A percentile compares a stretch with the other conserved stretches of the same genome.
These are phyloP conservation scores for Halyomorpha halys DNA, from an alignment of 1,140 invertebrate species.

Conservation along the genomic window DNA sequence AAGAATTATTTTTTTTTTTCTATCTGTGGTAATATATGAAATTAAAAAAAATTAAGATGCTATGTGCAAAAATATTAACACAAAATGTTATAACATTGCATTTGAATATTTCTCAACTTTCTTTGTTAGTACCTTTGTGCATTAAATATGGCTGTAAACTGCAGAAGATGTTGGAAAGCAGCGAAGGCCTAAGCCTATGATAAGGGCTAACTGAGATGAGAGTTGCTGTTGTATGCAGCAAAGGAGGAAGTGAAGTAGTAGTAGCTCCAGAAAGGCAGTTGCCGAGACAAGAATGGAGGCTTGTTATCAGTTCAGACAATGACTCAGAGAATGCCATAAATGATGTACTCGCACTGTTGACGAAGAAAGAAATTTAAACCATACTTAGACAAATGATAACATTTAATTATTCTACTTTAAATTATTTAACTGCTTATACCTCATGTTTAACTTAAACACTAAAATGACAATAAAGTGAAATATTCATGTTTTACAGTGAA, in stretches of 20 bases:
- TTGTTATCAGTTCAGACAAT: constrained; percentile 20
- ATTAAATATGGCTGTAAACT: constrained; percentile 4
- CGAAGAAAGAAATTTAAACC: background rate
- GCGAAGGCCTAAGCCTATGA: constrained; percentile 15
- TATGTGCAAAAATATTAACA: too few relatives aligned
- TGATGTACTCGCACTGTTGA: constrained; percentile 17
- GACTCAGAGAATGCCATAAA: constrained; percentile 24
- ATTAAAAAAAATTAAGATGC: too few relatives aligned
- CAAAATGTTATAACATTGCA: too few relatives aligned
- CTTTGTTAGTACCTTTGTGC: background rate
- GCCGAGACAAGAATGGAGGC: constrained; percentile 17
- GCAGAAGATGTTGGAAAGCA: constrained; percentile 3
- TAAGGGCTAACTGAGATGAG: constrained; percentile 24
- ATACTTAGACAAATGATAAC: too few relatives aligned
- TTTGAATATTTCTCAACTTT: too few relatives aligned
- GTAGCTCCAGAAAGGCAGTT: background rate
- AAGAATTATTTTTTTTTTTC: too few relatives aligned
- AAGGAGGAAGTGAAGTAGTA: background rate
- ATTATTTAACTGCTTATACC: too few relatives aligned
- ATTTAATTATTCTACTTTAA: too few relatives aligned
- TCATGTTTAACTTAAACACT: too few relatives aligned
- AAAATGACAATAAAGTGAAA: too few relatives aligned
- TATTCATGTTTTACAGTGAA: too few relatives aligned
- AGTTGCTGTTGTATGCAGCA: constrained; percentile 17
- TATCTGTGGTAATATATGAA: too few relatives aligned